Evolutionary conservation across 2,113 vertebrate species (phyloP), one percentile per base, ranked within the genome.

Genomic region (Triplophysa tibetana): DNA sequence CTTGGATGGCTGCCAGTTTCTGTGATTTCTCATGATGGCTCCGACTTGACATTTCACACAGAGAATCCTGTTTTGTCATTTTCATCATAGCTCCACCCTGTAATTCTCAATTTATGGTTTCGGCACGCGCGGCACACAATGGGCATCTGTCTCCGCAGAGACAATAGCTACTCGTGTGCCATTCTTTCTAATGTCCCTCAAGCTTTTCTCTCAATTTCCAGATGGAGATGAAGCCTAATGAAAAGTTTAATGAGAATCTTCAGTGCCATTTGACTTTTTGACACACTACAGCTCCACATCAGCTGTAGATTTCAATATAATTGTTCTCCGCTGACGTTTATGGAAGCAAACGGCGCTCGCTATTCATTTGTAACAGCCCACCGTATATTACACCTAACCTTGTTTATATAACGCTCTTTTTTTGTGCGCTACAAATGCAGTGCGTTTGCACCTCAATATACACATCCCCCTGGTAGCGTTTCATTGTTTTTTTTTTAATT

Each of bases 1-100:
- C 50, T 29, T 78, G 56, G 68, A 65, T 29, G 14, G 19, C 68
- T 74, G 72, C 80, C 76, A 70, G 72, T 26, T 54, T 81, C 60
- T 21, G 26, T 77, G 45, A 77, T 83, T 48, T 70, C 56, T 21
- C 26, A 33, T 64, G 65, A 78, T 21, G 54, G 72, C n/a, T 52
- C 45, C 64, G 81, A 80, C 78, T 76, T 80, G 29, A 60, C 78
- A 79, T 85, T 85, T 87, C 58, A 77, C 70, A 80, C 50, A 70
- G 24, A 83, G 64, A 84, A 83, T 84, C 65, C 79, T 21, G 43
- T 65, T 84, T 73, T 83, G 81, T 68, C 67, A 78, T 85, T 81
- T 78, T 69, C 65, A 41, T 48, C 45, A 61, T 56, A 68, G 65
- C 58, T 66, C 73, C 14, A 24, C 50, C 52, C 77, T 63, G 56